Conservation (phyloP, 2,797 vertebrate genomes). For the Ptychadena robeensis region DNA sequence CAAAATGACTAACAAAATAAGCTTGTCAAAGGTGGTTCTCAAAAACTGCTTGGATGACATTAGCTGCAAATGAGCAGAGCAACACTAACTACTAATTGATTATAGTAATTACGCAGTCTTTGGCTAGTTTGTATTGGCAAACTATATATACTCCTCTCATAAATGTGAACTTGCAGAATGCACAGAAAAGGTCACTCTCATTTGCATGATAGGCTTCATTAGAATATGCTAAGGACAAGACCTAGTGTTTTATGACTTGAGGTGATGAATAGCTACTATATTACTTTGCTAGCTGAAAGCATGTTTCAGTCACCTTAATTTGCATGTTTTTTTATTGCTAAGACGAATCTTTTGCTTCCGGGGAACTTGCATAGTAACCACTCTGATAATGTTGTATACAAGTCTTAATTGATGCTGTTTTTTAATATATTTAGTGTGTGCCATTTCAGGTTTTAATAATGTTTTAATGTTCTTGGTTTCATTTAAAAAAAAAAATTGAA, state of each 20-base stretch:
- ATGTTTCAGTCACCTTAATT: conserved; percentile 93
- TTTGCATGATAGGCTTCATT: conserved; percentile 99
- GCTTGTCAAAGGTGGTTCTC: conserved; percentile 73
- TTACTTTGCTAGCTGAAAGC: conserved; percentile 85
- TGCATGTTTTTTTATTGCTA: conserved; percentile 86
- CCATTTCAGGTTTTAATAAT: background rate
- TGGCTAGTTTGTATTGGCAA: conserved; percentile 93
- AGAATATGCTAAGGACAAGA: conserved; percentile 96
- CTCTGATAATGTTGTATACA: conserved; percentile 76
- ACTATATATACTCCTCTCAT: conserved; percentile 85
- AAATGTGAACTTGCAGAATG: conserved; percentile 95
- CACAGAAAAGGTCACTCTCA: conserved; percentile 93
- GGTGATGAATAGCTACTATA: conserved; percentile 93
- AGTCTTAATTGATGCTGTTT: conserved; percentile 14
- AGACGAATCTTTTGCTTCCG: conserved; percentile 74
- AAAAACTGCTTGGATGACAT: conserved; percentile 87
- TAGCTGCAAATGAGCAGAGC: conserved; percentile 87
- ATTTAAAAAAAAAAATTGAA: too few relatives aligned
- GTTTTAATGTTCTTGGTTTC: background rate
- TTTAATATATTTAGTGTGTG: background rate
- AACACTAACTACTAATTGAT: conserved; percentile 94
- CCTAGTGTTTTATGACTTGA: conserved; percentile 89
- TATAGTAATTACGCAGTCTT: conserved; percentile 92
- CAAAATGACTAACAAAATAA: conserved; percentile 76
- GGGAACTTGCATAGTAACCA: conserved; percentile 75